phyloP scores from a whole-genome alignment of 2,797 vertebrate species.

The Rousettus madagascariensis region DNA sequence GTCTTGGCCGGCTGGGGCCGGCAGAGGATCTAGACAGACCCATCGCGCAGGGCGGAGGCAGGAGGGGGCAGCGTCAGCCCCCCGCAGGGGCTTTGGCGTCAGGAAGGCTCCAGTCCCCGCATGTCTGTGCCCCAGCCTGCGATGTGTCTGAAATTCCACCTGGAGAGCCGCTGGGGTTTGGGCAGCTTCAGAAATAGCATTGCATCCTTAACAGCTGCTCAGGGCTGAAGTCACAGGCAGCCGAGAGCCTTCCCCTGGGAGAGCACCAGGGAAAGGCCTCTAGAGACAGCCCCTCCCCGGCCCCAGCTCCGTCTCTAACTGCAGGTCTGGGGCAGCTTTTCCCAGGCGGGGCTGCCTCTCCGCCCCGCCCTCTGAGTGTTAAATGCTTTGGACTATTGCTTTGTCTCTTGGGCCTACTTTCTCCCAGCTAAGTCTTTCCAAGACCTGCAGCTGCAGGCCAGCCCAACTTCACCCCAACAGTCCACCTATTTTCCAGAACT shows the following conservation, averaged over 20 bases:
- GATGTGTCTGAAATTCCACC: conserved; percentile 33
- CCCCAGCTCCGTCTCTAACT: background rate
- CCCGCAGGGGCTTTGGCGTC: background rate
- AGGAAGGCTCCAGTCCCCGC: conserved; percentile 23
- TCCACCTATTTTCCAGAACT: background rate
- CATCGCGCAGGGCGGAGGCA: background rate
- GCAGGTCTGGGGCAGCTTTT: background rate
- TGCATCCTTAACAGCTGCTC: conserved; percentile 47
- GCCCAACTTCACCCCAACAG: background rate
- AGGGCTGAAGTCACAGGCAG: background rate
- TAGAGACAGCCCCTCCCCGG: background rate
- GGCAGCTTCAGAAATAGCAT: conserved; percentile 59
- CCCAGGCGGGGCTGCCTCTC: background rate
- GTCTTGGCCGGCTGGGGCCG: background rate
- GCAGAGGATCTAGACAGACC: background rate
- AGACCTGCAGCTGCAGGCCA: background rate
- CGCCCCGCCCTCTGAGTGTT: no score
- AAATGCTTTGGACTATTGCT: background rate
- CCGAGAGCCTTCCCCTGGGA: background rate
- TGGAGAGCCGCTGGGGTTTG: background rate
- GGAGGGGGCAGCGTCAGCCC: background rate
- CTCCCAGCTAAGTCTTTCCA: background rate
- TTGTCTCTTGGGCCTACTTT: background rate
- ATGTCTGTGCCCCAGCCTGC: conserved; percentile 42
- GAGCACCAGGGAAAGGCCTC: background rate